phyloP scores from a whole-genome alignment of 2,888 invertebrate species.

The Timandra comae region DNA sequence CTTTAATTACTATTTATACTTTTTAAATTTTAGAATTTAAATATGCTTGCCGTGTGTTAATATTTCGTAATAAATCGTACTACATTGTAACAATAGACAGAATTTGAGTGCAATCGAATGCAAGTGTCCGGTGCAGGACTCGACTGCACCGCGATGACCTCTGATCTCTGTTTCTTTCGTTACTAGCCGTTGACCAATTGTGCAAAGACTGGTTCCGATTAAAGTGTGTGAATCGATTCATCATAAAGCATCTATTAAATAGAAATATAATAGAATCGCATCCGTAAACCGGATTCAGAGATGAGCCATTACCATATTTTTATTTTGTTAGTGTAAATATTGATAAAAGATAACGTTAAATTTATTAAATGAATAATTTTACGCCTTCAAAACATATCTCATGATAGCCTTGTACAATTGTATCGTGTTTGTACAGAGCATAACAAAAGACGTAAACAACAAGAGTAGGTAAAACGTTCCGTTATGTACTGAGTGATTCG shows the following conservation, averaged over 20 bases:
- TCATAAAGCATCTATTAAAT: conserved; percentile 29
- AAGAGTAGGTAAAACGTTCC: conserved; percentile 44
- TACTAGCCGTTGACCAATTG: conserved; percentile 45
- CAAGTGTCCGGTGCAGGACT: conserved; percentile 28
- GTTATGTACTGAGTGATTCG: conserved; percentile 49
- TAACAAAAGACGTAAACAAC: conserved; percentile 10
- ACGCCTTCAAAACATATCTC: conserved; percentile 8
- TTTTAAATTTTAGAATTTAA: not conserved
- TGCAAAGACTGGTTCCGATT: conserved; percentile 50
- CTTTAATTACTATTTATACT: too few species aligned
- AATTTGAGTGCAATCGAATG: conserved; percentile 26
- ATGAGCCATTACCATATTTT: conserved; percentile 28
- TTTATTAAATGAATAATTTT: conserved; percentile 4
- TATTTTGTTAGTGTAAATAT: conserved; percentile 21
- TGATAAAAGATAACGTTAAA: conserved; percentile 23
- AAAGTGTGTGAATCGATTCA: conserved; percentile 48
- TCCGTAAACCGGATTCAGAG: conserved; percentile 31
- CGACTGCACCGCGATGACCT: conserved; percentile 39
- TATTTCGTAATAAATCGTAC: conserved; percentile 17
- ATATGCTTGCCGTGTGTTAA: conserved; percentile 7
- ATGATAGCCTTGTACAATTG: conserved; percentile 38
- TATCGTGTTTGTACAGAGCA: too few species aligned
- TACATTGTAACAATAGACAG: conserved; percentile 24
- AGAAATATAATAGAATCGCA: conserved; percentile 32
- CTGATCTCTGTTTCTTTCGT: conserved; percentile 39